A percentile compares a stretch with the other conserved stretches of the same genome.
Conservation (phyloP, 2,888 invertebrate species). For the Clivina fossor region DNA sequence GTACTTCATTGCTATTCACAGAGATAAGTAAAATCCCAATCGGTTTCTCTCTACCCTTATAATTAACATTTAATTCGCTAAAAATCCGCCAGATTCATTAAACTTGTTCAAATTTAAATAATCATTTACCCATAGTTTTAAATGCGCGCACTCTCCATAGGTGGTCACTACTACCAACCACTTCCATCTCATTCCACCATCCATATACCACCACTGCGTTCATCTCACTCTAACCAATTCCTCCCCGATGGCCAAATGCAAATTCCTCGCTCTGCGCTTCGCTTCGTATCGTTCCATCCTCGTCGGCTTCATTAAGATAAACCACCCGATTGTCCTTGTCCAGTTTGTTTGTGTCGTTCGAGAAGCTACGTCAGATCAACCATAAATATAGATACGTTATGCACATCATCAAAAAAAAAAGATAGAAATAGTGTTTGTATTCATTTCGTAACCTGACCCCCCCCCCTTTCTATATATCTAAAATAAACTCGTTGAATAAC, state of each 20-base stretch:
- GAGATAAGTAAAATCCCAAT: slow-evolving; percentile 24
- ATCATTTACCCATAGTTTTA: slow-evolving; percentile 28
- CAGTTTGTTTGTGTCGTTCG: slow-evolving; percentile 21
- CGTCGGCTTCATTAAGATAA: not conserved
- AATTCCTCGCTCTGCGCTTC: slow-evolving; percentile 15
- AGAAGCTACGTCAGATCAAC: too few relatives aligned
- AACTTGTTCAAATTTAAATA: slow-evolving; percentile 34
- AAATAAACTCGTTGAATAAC: too few relatives aligned
- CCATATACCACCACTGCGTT: slow-evolving; percentile 4
- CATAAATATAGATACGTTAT: too few relatives aligned
- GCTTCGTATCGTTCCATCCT: slow-evolving; percentile 1
- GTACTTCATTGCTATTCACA: slow-evolving; percentile 27
- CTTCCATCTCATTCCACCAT: slow-evolving; percentile 12
- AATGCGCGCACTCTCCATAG: slow-evolving; percentile 25
- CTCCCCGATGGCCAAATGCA: slow-evolving; percentile 25
- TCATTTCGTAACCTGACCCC: too few relatives aligned
- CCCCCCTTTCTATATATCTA: too few relatives aligned
- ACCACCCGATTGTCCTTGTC: slow-evolving; percentile 4
- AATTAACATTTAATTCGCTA: slow-evolving; percentile 31
- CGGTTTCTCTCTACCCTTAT: slow-evolving; percentile 16
- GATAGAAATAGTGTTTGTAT: too few relatives aligned
- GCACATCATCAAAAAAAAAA: too few relatives aligned
- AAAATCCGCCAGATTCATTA: slow-evolving; percentile 28
- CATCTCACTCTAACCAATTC: slow-evolving; percentile 14
- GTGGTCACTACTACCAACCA: slow-evolving; percentile 17